Percentiles rank a stretch among this genome's conserved stretches.
phyloP scores from a whole-genome alignment of 2,113 vertebrate genomes.

The Motacilla alba region DNA sequence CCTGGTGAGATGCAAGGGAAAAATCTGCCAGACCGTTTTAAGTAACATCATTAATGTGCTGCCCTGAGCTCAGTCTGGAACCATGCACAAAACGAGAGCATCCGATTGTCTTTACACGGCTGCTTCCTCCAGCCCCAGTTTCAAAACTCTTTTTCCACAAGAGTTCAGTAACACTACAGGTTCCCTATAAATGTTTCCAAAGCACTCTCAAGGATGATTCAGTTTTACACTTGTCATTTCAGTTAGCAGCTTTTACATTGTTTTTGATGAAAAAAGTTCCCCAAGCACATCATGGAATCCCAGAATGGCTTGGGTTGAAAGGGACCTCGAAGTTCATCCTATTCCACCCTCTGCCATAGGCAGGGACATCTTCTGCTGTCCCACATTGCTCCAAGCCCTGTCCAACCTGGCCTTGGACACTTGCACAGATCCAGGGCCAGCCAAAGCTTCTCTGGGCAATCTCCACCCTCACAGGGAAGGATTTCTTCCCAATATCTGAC shows the following conservation, averaged over 20 bases:
- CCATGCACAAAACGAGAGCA: background rate
- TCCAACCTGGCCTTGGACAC: background rate
- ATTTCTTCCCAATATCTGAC: background rate
- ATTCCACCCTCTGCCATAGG: background rate
- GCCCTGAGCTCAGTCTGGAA: background rate
- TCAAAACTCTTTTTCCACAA: background rate
- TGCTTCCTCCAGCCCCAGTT: background rate
- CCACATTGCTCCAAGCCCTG: accelerated
- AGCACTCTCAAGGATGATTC: background rate
- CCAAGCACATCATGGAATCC: background rate
- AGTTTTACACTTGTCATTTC: background rate
- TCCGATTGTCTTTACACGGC: background rate
- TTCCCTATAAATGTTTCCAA: background rate
- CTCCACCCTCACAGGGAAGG: background rate
- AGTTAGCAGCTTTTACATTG: background rate
- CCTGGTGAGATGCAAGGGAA: background rate
- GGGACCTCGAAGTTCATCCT: background rate
- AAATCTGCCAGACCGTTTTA: background rate
- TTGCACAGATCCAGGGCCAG: background rate
- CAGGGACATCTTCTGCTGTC: background rate
- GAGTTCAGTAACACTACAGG: background rate
- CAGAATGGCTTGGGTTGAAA: background rate
- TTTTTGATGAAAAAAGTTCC: background rate
- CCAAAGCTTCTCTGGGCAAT: background rate
- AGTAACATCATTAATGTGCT: background rate